Percentiles rank a stretch among this genome's conserved stretches.
Evolutionary conservation across 1,140 invertebrate species (phyloP).

Genomic region (Temnothorax curvispinosus): DNA sequence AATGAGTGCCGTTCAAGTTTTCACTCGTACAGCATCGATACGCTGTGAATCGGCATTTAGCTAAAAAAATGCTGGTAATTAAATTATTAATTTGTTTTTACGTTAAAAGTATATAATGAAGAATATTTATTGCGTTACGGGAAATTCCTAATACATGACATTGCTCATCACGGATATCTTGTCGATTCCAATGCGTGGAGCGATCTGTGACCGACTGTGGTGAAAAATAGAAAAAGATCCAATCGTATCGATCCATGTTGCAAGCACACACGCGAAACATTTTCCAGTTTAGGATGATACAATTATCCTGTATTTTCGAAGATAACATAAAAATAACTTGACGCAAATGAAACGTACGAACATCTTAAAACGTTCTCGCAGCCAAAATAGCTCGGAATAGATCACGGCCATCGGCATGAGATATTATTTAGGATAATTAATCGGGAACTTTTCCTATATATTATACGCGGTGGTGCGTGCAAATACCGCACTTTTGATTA

Average conservation of each 20-base stretch:
- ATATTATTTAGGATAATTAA: conserved; percentile 32
- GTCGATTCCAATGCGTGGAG: neutral
- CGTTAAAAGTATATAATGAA: conserved; percentile 41
- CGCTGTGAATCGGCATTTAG: neutral
- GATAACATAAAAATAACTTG: conserved; percentile 28
- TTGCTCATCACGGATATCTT: conserved; percentile 20
- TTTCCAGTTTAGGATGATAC: conserved; percentile 10
- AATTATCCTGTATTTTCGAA: conserved; percentile 2
- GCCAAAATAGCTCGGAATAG: conserved; percentile 37
- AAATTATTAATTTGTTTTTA: conserved; percentile 36
- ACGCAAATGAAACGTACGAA: conserved; percentile 26
- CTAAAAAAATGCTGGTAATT: conserved; percentile 29
- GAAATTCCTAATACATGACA: neutral
- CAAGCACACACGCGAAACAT: conserved; percentile 3
- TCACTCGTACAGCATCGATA: neutral
- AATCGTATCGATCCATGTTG: neutral
- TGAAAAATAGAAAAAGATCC: conserved; percentile 15
- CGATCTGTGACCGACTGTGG: conserved; percentile 6
- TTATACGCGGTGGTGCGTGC: neutral
- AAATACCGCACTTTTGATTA: conserved; percentile 34
- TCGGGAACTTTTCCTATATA: conserved; percentile 18
- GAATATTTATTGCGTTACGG: too few relatives aligned
- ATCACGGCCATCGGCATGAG: conserved; percentile 9
- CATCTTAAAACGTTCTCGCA: conserved; percentile 32
- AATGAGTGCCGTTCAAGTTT: conserved; percentile 31